Evolutionary conservation across 2,113 vertebrate species (phyloP).

Genomic region (Ailuropoda melanoleuca): DNA sequence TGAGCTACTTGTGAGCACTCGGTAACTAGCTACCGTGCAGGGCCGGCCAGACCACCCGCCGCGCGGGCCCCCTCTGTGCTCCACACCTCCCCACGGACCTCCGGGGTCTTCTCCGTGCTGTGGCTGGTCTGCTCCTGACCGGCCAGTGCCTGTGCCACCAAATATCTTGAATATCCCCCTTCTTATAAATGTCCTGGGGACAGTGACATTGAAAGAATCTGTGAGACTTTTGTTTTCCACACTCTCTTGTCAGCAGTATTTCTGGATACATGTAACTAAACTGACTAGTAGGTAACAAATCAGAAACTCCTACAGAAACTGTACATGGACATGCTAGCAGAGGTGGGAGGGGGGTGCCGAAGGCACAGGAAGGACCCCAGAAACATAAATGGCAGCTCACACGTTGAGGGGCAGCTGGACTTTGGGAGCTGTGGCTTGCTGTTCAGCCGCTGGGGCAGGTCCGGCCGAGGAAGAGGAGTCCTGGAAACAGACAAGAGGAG

Average conservation of each 20-base stretch:
- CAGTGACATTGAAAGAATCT: not conserved
- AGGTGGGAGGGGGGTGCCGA: not conserved
- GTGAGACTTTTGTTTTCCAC: not conserved
- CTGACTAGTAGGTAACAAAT: not conserved
- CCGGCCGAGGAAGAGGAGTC: constrained; percentile 84
- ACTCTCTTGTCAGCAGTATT: not conserved
- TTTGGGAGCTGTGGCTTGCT: constrained; percentile 92
- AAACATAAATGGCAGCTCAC: constrained; percentile 87
- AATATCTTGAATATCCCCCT: not conserved
- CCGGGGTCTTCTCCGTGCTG: not conserved
- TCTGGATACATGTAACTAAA: not conserved
- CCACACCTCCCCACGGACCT: not conserved
- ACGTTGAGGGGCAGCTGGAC: constrained; percentile 98
- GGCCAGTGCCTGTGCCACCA: not conserved
- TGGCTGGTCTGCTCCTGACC: not conserved
- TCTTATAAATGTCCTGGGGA: not conserved
- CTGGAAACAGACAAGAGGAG: constrained; percentile 82
- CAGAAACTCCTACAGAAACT: not conserved
- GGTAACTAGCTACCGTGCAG: too few relatives aligned
- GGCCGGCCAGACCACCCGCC: fast-evolving
- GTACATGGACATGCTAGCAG: not conserved
- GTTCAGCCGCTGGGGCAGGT: constrained; percentile 87
- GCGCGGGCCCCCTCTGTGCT: not conserved
- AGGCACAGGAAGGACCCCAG: not conserved
- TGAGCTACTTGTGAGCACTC: not conserved